Conservation (phyloP, 2,888 invertebrate species). For the Drosophila imparisetae region DNA sequence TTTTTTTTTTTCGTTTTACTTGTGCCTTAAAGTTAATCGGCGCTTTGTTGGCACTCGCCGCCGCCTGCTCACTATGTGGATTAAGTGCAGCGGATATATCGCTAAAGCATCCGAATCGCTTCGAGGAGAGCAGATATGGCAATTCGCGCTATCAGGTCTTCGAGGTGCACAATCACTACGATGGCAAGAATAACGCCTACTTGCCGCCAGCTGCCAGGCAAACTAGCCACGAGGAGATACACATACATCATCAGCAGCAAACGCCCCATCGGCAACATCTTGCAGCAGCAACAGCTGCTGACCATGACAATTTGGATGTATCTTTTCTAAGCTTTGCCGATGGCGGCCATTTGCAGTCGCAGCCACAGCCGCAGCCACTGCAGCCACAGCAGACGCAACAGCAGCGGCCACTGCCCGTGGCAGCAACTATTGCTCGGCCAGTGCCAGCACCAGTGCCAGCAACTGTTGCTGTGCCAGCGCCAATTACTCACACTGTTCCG, state of each 20-base stretch:
- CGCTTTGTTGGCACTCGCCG: slow-evolving; percentile 64
- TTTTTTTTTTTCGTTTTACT: not conserved
- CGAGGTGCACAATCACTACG: slow-evolving; percentile 76
- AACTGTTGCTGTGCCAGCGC: slow-evolving; percentile 18
- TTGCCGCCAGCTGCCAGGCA: slow-evolving; percentile 47
- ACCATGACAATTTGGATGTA: slow-evolving; percentile 70
- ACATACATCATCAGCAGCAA: slow-evolving; percentile 47
- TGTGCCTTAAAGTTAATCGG: slow-evolving; percentile 47
- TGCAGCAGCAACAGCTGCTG: slow-evolving; percentile 27
- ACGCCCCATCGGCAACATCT: slow-evolving; percentile 29
- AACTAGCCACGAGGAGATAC: slow-evolving; percentile 53
- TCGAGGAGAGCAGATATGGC: slow-evolving; percentile 71
- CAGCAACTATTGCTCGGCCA: slow-evolving; percentile 9
- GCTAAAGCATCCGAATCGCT: slow-evolving; percentile 54
- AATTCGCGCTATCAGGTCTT: slow-evolving; percentile 75
- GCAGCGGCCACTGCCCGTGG: not conserved
- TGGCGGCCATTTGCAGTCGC: slow-evolving; percentile 21
- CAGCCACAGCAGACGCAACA: not conserved
- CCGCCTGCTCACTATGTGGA: slow-evolving; percentile 54
- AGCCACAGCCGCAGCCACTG: not conserved
- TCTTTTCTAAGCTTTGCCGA: slow-evolving; percentile 66
- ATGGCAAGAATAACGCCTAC: slow-evolving; percentile 46
- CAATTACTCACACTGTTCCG: slow-evolving; percentile 34
- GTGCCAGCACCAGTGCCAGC: not conserved
- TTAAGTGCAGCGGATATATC: slow-evolving; percentile 70